Evolutionary conservation across 2,113 vertebrate genomes (phyloP), one percentile per base, ranked within the genome.

Genomic region (Cynopterus brachyotis): DNA sequence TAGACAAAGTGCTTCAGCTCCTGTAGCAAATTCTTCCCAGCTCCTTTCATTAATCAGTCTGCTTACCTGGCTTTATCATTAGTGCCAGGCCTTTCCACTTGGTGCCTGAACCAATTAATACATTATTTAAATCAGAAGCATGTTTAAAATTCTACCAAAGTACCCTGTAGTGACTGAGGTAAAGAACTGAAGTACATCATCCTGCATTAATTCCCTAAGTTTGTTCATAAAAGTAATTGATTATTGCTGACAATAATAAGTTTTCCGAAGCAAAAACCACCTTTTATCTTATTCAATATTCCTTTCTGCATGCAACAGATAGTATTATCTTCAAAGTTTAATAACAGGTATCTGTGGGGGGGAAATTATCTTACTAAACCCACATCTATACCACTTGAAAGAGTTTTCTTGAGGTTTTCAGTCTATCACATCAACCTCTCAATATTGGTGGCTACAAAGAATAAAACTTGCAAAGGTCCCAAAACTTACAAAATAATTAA

Each of bases 31-130:
- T 96, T 97, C 96, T 97, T 93, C 37, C 72, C 96, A 78, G 82
- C 64, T 97, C 70, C 76, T 96, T 91, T 94, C 96, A 98, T 98
- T 98, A 98, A 98, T 98, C 94, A 97, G 96, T 42, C 92, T 73
- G 95, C 96, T 97, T 97, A 97, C 96, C 95, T 97, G 84, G 12
- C 40, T 97, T 98, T 97, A 95, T 98, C 97, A 96, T 94, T 92
- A 94, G 78, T 42, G 95, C 60, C 96, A 97, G 95, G 94, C 92
- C 86, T 93, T 95, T 95, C 88, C 73, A 94, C 79, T 95, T 88
- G 67, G 93, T 92, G 81, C 78, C 87, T 97, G 60, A 98, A 96
- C 75, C 97, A 96, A 98, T 98, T 97, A 97, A 97, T 89, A 93
- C 11, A 42, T 69, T 91, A 91, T 92, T 91, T 96, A 95, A 96